Evolutionary conservation across 1,140 invertebrate genomes (phyloP), one percentile per base, ranked within the genome.

Genomic region (Ditylenchus dipsaci): DNA sequence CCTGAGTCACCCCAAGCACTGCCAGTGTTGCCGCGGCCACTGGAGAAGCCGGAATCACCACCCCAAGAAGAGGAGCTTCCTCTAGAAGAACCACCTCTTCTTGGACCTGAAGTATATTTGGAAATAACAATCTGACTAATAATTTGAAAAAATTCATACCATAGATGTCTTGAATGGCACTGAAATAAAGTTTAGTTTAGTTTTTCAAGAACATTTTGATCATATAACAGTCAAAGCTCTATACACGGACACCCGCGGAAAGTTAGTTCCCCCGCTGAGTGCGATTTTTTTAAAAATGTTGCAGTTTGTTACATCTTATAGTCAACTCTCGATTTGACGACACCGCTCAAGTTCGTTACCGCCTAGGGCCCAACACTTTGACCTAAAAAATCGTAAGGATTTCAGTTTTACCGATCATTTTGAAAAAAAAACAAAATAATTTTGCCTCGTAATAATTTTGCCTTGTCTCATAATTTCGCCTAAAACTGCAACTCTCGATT

Each of bases 101-200:
- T 60, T 30, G 38, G 59, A 5, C 59, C 59, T 61, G 29, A 56
- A 23, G 9, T 3, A 43, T 7, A n/a, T 59, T 59, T 59, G 11
- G n/a, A n/a, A n/a, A n/a, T n/a, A 59, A 59, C 11, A 15, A 26
- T 21, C 11, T 21, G 21, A 23, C 11, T 26, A 33, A 61, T 5
- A 56, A 56, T 23, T 5, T 29, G 21, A 23, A 53, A 7, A 66
- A 58, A 29, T 1, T 64, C 38, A 13, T 43, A 65, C 66, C 66
- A 33, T 68, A 68, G 45, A 68, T 68, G 15, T 49, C 66, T 47
- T 69, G 68, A 69, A 68, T 68, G 66, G 68, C 68, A 19, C 67
- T 43, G 17, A 68, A 56, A 23, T 3, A 23, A 3, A 13, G 29
- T 29, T 56, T 21, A 21, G 15, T 47, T 47, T 15, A 47, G 21